Evolutionary conservation across 1,140 invertebrate genomes (phyloP), one percentile per base, ranked within the genome.

Genomic region (Drosophila grimshawi): DNA sequence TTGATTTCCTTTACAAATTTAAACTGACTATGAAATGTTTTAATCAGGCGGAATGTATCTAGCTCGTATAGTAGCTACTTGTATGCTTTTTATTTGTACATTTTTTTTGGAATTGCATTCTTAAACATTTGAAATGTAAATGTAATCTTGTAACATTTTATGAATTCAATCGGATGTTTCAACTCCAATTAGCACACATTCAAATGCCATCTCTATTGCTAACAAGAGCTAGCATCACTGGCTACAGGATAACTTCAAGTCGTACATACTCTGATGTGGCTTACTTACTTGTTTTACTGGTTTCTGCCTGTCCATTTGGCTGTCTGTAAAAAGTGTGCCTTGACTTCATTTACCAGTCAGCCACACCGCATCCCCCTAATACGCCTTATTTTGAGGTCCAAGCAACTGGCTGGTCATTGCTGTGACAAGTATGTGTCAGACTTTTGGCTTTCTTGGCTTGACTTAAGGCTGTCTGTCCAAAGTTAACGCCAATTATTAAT

Each of bases 351-450:
- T 62, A 19, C 19, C 19, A 19, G 30, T 45, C 52, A 61, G 46
- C 49, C 57, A 66, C 56, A 65, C 45, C 53, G 53, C 7, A 29
- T 19, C 19, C 19, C 19, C 19, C 19, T 19, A 19, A 19, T 19
- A 19, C 19, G 19, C 19, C 19, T 19, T 19, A 19, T 1, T 19
- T 19, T 19, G 19, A 19, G 19, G 19, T 19, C 8, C 7, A 41
- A 43, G 6, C 39, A 61, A 86, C 43, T 76, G 61, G 63, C 76
- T 64, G 80, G 79, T 86, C 82, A 86, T 81, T 82, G 82, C 81
- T 86, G 76, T 88, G 82, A 86, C 83, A 86, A 83, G 53, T 48
- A 60, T 64, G 71, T 82, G 82, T 81, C 82, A 86, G 46, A 7
- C 19, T 52, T 53, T 33, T 35, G 53, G 51, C 8, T n/a, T 49